phyloP scores from a whole-genome alignment of 2,888 invertebrate genomes.

The Synanthedon tipuliformis region DNA sequence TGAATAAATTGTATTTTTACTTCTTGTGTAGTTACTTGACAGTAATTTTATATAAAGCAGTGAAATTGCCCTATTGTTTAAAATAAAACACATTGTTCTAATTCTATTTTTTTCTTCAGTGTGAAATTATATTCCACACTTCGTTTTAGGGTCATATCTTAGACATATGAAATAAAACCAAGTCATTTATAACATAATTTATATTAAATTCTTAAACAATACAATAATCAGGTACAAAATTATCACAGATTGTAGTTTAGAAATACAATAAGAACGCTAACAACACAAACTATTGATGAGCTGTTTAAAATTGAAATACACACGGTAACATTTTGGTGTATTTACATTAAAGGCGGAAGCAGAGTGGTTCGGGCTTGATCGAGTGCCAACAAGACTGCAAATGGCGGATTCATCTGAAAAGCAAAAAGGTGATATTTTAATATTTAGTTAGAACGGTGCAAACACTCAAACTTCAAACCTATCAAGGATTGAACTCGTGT shows the following conservation, averaged over 20 bases:
- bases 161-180: background rate
- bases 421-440: conserved; percentile 61
- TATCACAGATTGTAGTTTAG: conserved; percentile 22
- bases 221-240: conserved; percentile 20
- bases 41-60: too few species aligned
- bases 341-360: conserved; percentile 71
- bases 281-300: conserved; percentile 5
- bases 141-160: too few species aligned
- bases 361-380: conserved; percentile 74
- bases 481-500: conserved; percentile 19
- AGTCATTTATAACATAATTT: conserved; percentile 9
- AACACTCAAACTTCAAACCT: conserved; percentile 53
- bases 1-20: too few species aligned
- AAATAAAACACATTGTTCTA: too few species aligned
- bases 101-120: too few species aligned
- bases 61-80: too few species aligned
- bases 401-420: conserved; percentile 68
- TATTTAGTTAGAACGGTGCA: conserved; percentile 31
- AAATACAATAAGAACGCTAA: background rate
- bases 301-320: conserved; percentile 21
- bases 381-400: conserved; percentile 74
- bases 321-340: conserved; percentile 42
- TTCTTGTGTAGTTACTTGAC: too few species aligned
- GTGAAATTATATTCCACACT: too few species aligned
- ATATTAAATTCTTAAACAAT: conserved; percentile 8